Evolutionary conservation across 2,888 invertebrate genomes (phyloP), one percentile per base, ranked within the genome.

Genomic region (Agrochola macilenta): DNA sequence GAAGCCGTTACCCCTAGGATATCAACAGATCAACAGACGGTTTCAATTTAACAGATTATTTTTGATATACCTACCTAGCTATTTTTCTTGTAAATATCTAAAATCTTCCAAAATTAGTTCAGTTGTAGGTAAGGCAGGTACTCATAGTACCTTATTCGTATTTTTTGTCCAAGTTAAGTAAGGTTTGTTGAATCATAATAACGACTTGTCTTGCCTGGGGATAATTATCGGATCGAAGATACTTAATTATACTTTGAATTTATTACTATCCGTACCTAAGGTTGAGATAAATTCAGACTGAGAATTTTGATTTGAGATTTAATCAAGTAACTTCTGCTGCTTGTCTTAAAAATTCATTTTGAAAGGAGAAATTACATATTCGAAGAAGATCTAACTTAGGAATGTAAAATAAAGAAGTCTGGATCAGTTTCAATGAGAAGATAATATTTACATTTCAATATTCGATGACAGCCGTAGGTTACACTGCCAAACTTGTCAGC

Each of bases 401-500:
- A n/a, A 11, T 30, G 17, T 17, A 49, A 60, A 57, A 78, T 8
- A 12, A 54, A 54, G 23, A 5, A 7, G 2, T 30, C 20, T 30
- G 3, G 5, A 57, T 49, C 30, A 14, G 20, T 39, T 66, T 8
- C 57, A 68, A 76, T 73, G 54, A 61, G n/a, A 57, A 57, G n/a
- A 49, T 7, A 49, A 54, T 77, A 73, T 73, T 76, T 58, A 71
- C 52, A 66, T 71, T 82, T 82, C 75, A 76, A 76, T 76, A 82
- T 85, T 77, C 82, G 73, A 79, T 84, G 83, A 66, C 76, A 80
- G 68, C 76, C 61, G 61, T 66, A 20, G 63, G 70, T 72, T 61
- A 77, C 64, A 63, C 68, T 78, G 69, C 54, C 76, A 81, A 81
- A 76, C 77, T 83, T 84, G 81, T 81, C 74, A 84, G 73, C 54